A percentile compares a stretch with the other conserved stretches of the same genome.
Evolutionary conservation across 1,140 invertebrate genomes (phyloP).

Genomic region (Psilanteris sp.): DNA sequence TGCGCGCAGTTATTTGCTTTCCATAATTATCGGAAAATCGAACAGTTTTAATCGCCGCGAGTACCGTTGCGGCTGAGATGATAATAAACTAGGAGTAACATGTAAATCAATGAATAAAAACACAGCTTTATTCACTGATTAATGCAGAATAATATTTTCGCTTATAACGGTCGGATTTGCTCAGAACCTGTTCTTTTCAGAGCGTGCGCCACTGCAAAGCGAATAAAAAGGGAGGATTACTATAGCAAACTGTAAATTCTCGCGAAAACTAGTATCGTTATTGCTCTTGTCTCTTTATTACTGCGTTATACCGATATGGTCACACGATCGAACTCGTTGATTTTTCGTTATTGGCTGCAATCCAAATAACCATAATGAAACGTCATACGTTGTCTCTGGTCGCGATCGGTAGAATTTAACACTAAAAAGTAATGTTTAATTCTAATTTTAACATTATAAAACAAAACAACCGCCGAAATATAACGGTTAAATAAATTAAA

Average conservation of each 20-base stretch:
- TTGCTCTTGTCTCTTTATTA: conserved; percentile 33
- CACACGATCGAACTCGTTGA: conserved; percentile 34
- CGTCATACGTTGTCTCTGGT: no score
- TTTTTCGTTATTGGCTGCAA: conserved; percentile 56
- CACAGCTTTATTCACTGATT: conserved; percentile 5
- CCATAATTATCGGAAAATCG: conserved; percentile 24
- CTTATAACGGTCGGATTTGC: background rate
- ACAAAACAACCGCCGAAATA: no score
- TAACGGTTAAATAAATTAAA: no score
- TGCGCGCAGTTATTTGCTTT: background rate
- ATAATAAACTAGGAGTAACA: conserved; percentile 9
- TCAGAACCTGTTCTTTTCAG: background rate
- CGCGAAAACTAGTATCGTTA: conserved; percentile 18
- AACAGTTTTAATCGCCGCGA: conserved; percentile 1
- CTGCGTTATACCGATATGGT: conserved; percentile 31
- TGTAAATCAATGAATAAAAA: conserved; percentile 9
- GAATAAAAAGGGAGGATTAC: conserved; percentile 1
- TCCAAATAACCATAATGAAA: conserved; percentile 69
- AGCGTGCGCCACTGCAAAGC: background rate
- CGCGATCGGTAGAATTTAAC: conserved; percentile 11
- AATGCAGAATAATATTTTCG: conserved; percentile 10
- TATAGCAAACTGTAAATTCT: conserved; percentile 20
- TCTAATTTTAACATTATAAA: no score
- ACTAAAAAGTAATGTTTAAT: no score
- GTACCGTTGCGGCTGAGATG: background rate